Percentiles rank a stretch among this genome's conserved stretches.
phyloP scores from a whole-genome alignment of 2,888 invertebrate species.

The Clunio marinus region DNA sequence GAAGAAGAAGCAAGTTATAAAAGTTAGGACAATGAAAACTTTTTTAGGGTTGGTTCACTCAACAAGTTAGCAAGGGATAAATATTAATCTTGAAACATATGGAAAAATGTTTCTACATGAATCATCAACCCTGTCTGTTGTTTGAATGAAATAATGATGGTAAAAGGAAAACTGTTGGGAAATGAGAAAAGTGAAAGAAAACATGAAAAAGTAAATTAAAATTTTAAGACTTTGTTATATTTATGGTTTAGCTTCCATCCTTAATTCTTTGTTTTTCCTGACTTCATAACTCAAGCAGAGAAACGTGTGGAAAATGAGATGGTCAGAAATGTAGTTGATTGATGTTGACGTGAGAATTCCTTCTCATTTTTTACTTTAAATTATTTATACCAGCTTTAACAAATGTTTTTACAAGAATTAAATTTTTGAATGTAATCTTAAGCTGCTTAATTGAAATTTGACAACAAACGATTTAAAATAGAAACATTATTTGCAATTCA shows the following conservation, averaged over 20 bases:
- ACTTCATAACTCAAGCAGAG: not conserved
- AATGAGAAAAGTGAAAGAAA: not conserved
- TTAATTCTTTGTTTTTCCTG: slow-evolving; percentile 1
- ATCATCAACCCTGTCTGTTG: not conserved
- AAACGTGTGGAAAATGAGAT: not conserved
- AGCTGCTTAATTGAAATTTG: too few relatives aligned
- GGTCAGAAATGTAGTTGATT: too few relatives aligned
- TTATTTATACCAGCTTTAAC: too few relatives aligned
- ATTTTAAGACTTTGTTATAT: slow-evolving; percentile 34
- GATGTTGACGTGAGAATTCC: too few relatives aligned
- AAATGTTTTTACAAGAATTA: too few relatives aligned
- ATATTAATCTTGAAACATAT: slow-evolving; percentile 24
- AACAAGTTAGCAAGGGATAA: not conserved
- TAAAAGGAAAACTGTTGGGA: not conserved
- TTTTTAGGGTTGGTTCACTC: not conserved
- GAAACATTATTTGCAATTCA: too few relatives aligned
- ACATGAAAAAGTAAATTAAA: slow-evolving; percentile 33
- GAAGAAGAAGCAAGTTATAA: not conserved
- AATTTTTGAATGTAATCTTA: too few relatives aligned
- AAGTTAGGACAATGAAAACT: not conserved
- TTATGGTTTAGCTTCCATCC: slow-evolving; percentile 17
- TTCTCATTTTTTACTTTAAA: too few relatives aligned
- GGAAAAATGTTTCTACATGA: not conserved
- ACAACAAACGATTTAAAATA: too few relatives aligned
- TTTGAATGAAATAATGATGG: not conserved